Conservation (phyloP, 1,140 invertebrate genomes). For the Hypothenemus hampei region DNA sequence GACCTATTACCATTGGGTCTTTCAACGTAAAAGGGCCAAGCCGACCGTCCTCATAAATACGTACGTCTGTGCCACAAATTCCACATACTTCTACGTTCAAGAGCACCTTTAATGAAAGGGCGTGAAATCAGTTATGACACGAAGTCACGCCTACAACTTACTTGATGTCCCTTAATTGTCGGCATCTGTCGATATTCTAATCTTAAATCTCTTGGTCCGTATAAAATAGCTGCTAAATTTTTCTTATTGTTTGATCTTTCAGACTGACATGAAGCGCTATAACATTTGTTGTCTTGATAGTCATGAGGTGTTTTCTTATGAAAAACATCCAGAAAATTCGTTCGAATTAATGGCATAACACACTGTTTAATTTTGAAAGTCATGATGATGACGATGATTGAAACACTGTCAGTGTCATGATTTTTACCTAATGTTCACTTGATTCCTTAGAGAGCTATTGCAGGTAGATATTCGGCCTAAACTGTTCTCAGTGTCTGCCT, state of each 20-base stretch:
- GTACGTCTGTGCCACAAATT: slow-evolving; percentile 92
- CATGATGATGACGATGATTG: background rate
- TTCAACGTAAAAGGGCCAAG: slow-evolving; percentile 77
- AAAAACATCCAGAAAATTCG: too few species aligned
- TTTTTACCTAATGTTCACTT: slow-evolving; percentile 17
- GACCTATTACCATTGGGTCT: slow-evolving; percentile 76
- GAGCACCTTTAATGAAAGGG: slow-evolving; percentile 66
- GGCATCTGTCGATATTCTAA: slow-evolving; percentile 1
- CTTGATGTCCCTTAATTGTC: slow-evolving; percentile 52
- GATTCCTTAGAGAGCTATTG: slow-evolving; percentile 71
- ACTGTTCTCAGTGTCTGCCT: slow-evolving; percentile 18
- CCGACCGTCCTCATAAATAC: slow-evolving; percentile 77
- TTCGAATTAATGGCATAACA: slow-evolving; percentile 7
- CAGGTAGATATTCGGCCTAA: slow-evolving; percentile 82
- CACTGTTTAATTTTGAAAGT: slow-evolving; percentile 10
- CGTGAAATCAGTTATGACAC: background rate
- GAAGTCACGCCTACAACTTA: background rate
- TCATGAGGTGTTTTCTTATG: too few species aligned
- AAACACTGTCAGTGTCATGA: background rate
- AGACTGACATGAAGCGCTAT: too few species aligned
- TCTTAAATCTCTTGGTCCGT: slow-evolving; percentile 1
- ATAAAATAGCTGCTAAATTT: slow-evolving; percentile 12
- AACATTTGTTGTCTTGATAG: too few species aligned
- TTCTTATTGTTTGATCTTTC: too few species aligned
- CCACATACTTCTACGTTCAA: slow-evolving; percentile 81